Conservation (phyloP, 30 jellyfish, hydroid and myxozoan genomes). For the Cassiopea andromeda region DNA sequence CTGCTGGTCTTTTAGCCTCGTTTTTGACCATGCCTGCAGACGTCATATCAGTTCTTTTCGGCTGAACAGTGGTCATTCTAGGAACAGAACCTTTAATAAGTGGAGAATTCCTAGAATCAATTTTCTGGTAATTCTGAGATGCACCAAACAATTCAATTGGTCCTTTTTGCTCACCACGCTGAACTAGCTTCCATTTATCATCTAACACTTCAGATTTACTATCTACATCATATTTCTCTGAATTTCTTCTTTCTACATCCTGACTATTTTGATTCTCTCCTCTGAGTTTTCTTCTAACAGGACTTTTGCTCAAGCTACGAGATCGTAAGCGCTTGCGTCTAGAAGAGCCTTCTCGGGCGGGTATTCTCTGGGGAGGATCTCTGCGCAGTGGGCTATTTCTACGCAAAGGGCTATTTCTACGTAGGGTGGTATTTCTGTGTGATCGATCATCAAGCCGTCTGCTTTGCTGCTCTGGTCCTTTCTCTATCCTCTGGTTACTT, state of each 20-base stretch:
- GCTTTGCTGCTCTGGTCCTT: neutral
- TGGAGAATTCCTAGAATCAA: neutral
- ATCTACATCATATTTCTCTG: neutral
- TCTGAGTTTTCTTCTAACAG: constrained; percentile 33
- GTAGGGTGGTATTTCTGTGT: neutral
- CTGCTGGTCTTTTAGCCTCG: constrained; percentile 35
- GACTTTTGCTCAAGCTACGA: constrained; percentile 47
- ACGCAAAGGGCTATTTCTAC: too few relatives aligned
- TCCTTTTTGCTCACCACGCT: neutral
- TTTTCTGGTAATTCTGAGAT: neutral
- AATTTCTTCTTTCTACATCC: neutral
- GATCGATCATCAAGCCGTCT: neutral
- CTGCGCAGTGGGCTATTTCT: neutral
- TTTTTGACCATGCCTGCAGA: neutral
- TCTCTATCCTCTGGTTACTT: neutral
- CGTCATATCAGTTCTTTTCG: neutral
- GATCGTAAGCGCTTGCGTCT: constrained; percentile 42
- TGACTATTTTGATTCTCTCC: constrained; percentile 1
- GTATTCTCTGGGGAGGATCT: neutral
- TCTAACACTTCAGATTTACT: neutral
- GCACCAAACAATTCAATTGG: neutral
- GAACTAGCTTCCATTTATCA: neutral
- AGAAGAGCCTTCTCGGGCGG: neutral
- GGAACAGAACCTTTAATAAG: neutral
- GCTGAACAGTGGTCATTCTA: neutral